Conservation (phyloP, 2,797 vertebrate species). For the Darevskia mixta region DNA sequence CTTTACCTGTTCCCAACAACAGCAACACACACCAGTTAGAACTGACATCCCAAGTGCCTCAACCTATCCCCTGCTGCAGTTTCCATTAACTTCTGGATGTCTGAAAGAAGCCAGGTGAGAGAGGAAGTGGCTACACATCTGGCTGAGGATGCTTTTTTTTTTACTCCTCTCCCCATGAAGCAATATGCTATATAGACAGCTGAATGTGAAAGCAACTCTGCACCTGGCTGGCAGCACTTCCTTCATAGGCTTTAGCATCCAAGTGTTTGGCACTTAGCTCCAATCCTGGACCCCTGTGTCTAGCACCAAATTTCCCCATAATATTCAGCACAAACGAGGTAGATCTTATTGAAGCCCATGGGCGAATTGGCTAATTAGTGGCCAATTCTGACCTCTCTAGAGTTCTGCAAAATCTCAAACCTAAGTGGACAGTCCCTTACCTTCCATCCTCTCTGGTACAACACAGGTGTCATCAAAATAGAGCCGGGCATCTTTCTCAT, state of each 20-base stretch:
- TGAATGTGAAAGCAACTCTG: neutral
- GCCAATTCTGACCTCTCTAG: neutral
- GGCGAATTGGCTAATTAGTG: neutral
- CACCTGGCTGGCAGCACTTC: neutral
- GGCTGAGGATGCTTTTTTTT: neutral
- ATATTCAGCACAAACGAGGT: neutral
- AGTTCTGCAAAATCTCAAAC: neutral
- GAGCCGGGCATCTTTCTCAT: slow-evolving; percentile 90
- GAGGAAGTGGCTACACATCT: neutral
- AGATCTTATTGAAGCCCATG: neutral
- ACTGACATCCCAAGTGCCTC: neutral
- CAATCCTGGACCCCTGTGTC: neutral
- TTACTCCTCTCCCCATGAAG: neutral
- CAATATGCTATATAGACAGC: neutral
- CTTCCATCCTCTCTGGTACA: slow-evolving; percentile 93
- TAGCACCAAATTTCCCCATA: neutral
- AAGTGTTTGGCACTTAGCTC: neutral
- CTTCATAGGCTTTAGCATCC: neutral
- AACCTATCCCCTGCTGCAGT: neutral
- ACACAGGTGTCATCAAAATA: slow-evolving; percentile 96
- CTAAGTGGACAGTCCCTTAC: slow-evolving; percentile 73
- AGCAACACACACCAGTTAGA: neutral
- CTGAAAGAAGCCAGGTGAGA: neutral
- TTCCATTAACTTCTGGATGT: neutral
- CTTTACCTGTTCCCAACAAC: slow-evolving; percentile 72